Evolutionary conservation across 1,140 invertebrate genomes (phyloP), one percentile per base, ranked within the genome.

Genomic region (Triops cancriformis): DNA sequence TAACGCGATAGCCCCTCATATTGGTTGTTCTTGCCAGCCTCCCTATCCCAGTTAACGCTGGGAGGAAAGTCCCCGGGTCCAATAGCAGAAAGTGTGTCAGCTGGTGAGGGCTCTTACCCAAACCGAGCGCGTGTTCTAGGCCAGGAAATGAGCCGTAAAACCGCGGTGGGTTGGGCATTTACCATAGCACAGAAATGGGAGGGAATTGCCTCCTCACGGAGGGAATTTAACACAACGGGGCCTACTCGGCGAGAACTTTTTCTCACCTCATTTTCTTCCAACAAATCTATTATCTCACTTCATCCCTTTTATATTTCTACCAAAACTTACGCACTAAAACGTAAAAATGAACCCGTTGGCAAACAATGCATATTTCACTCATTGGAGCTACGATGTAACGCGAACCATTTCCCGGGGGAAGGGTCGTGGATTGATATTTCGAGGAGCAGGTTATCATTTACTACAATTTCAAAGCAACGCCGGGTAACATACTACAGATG

Each of bases 41-140:
- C 51, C 51, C 51, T 64, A 64, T 64, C 51, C 51, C 51, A 64
- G 51, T 23, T 2, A 18, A 64, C 23, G 51, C 51, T 64, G 51
- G 51, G 51, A 64, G 51, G 51, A 64, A 64, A 23, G 51, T 64
- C 51, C 51, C 51, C 51, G 51, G 51, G 51, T 64, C 51, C 23
- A 64, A 64, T 64, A 64, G 51, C 51, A 64, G 51, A 64, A 64
- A 64, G 51, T 64, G 51, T 64, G 51, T 18, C 51, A 64, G 51
- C 51, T 64, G 51, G 51, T 64, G 51, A 64, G 51, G 51, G 51
- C 51, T 64, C 51, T 64, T 64, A 18, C 51, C 23, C 51, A n/a
- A 6, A 18, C 51, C 51, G 9, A 64, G 51, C 51, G 51, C 14
- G 51, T 64, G 51, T 64, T 64, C 51, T 64, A 64, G 51, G 51